phyloP scores from a whole-genome alignment of 2,113 vertebrate genomes.

The Oxyruncus cristatus region DNA sequence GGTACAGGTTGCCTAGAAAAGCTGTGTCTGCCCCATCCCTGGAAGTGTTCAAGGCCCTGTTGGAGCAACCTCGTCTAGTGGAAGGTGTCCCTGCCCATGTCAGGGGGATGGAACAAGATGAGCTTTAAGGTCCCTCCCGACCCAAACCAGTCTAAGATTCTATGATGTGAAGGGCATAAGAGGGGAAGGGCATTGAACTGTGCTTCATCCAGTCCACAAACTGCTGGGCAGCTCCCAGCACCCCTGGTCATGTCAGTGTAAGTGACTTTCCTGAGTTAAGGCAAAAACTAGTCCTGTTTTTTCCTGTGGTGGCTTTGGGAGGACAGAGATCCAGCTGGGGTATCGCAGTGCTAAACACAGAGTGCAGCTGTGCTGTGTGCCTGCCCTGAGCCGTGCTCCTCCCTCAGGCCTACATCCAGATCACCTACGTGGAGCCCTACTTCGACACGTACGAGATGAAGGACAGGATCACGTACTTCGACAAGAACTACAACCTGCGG shows the following conservation, averaged over 20 bases:
- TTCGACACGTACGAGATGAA: slow-evolving; percentile 99
- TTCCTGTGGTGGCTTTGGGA: background rate
- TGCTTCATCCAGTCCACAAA: background rate
- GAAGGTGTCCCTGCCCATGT: background rate
- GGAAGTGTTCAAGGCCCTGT: background rate
- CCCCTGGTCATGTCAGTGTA: rapidly evolving
- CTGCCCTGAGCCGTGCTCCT: too few relatives aligned
- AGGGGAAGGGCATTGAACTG: background rate
- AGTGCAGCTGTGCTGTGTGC: background rate
- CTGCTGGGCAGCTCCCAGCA: background rate
- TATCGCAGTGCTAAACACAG: background rate
- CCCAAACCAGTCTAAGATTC: background rate
- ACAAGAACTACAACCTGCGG: slow-evolving; percentile 97
- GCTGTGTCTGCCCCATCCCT: background rate
- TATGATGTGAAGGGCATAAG: background rate
- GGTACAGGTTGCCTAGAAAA: background rate
- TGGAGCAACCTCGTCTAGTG: rapidly evolving
- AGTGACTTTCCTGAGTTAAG: background rate
- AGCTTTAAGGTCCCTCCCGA: background rate
- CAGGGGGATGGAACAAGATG: background rate
- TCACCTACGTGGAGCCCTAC: slow-evolving; percentile 96
- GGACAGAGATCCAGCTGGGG: background rate
- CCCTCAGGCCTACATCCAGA: slow-evolving; percentile 93
- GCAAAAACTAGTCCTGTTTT: background rate
- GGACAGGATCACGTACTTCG: slow-evolving; percentile 98